Percentiles rank a stretch among this genome's conserved stretches.
Conservation (phyloP, 2,797 vertebrate species). For the Ispidina picta region DNA sequence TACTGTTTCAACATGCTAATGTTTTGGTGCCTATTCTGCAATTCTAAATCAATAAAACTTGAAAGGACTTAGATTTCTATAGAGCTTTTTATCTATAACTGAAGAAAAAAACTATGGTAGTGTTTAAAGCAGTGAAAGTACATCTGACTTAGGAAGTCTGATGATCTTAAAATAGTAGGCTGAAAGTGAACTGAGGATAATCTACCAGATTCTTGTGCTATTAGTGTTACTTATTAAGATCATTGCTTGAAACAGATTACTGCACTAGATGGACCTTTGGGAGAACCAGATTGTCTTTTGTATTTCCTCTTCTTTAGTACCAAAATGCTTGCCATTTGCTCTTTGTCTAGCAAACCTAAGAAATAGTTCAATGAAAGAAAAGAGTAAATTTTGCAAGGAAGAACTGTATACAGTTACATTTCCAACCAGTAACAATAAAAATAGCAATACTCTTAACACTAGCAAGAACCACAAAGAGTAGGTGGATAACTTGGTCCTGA, state of each 20-base stretch:
- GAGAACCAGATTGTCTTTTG: neutral
- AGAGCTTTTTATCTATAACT: neutral
- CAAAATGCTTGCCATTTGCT: neutral
- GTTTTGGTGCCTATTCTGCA: neutral
- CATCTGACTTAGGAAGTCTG: neutral
- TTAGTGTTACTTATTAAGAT: neutral
- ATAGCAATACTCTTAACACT: neutral
- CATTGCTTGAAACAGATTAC: neutral
- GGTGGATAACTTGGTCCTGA: neutral
- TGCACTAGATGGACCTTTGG: neutral
- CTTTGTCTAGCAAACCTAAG: neutral
- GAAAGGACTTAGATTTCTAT: neutral
- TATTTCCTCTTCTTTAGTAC: neutral
- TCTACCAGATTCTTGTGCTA: neutral
- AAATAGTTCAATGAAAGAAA: neutral
- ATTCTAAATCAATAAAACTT: neutral
- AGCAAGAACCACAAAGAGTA: neutral
- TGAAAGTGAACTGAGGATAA: neutral
- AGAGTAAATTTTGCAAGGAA: neutral
- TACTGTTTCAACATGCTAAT: neutral
- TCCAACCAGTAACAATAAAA: neutral
- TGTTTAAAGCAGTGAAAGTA: neutral
- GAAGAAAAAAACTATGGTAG: neutral
- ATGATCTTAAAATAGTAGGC: neutral
- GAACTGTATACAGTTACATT: neutral